Conservation (phyloP, 2,113 vertebrate species). For the Choloepus hoffmanni region DNA sequence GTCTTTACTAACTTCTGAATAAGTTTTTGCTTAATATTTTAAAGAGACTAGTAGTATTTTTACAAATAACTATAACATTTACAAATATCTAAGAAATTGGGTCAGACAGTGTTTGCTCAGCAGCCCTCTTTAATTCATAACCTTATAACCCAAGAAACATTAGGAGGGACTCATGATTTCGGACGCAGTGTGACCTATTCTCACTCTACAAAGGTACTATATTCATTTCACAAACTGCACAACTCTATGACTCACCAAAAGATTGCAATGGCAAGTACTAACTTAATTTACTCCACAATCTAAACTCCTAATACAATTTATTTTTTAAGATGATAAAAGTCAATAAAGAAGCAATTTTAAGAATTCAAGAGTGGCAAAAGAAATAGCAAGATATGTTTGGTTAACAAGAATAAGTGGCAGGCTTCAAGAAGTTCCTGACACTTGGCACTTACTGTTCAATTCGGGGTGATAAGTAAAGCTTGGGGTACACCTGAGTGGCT, state of each 20-base stretch:
- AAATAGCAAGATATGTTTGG: not conserved
- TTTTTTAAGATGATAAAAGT: conserved; percentile 42
- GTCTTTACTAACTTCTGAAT: conserved; percentile 35
- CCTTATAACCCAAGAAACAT: not conserved
- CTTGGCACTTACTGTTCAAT: conserved; percentile 97
- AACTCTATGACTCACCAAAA: conserved; percentile 15
- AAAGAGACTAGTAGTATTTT: conserved; percentile 53
- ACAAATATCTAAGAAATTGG: not conserved
- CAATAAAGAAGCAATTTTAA: conserved; percentile 53
- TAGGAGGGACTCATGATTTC: not conserved
- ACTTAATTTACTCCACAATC: not conserved
- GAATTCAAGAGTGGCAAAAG: conserved; percentile 12
- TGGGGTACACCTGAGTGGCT: conserved; percentile 98
- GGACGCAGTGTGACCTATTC: not conserved
- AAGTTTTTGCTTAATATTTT: conserved; percentile 53
- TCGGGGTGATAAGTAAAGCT: conserved; percentile 96
- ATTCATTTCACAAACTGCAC: not conserved
- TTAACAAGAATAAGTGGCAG: conserved; percentile 53
- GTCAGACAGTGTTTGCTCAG: not conserved
- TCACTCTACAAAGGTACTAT: not conserved
- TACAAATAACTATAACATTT: conserved; percentile 19
- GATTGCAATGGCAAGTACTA: conserved; percentile 1
- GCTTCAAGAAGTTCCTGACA: not conserved
- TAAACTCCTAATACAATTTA: not conserved
- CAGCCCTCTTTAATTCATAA: not conserved